Evolutionary conservation across 2,113 vertebrate species (phyloP).

Genomic region (Lamprologus callipterus): DNA sequence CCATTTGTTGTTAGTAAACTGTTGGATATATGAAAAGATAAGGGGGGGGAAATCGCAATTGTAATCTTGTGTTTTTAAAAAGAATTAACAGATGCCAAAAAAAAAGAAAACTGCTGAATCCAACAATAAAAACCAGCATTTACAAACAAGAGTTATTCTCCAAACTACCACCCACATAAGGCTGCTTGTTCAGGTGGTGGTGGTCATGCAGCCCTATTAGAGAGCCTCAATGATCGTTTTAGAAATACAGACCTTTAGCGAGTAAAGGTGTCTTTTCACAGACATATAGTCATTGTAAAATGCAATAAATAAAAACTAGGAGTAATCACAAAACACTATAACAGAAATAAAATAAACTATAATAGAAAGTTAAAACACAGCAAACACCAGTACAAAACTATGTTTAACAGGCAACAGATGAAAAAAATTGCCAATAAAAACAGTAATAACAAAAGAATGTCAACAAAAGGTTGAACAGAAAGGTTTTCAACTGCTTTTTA

Average conservation of each 20-base stretch:
- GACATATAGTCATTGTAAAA: neutral
- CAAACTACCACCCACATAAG: neutral
- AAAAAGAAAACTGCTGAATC: neutral
- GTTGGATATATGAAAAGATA: neutral
- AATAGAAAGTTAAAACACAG: neutral
- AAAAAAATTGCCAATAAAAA: neutral
- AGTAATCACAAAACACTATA: neutral
- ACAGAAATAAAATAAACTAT: neutral
- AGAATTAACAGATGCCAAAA: neutral
- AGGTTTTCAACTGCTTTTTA: neutral
- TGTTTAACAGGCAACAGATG: neutral
- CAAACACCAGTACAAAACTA: neutral
- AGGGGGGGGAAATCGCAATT: accelerated
- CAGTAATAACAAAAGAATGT: neutral
- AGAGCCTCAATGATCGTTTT: neutral
- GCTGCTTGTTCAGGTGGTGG: neutral
- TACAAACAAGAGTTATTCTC: neutral
- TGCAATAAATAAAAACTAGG: neutral
- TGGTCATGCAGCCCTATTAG: neutral
- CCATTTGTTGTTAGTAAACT: neutral
- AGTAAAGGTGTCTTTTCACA: neutral
- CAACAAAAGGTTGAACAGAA: neutral
- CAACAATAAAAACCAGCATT: neutral
- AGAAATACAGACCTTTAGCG: neutral
- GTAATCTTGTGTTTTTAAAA: neutral